Base-by-base conservation (phyloP, 2,888 invertebrate species). In the Electrophaes corylata region DNA sequence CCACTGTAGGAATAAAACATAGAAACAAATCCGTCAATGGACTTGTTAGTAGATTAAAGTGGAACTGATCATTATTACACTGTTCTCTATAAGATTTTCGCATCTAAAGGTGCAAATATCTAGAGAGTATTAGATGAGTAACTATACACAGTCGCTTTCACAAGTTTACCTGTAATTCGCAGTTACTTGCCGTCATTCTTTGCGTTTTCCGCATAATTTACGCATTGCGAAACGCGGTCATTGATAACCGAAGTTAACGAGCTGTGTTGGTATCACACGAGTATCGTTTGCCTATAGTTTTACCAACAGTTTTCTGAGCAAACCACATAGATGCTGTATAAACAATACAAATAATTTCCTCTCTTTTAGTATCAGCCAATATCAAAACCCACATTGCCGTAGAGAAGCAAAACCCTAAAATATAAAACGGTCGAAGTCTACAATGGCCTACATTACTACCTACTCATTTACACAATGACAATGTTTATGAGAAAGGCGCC, bases 61-160 rank as follows among this genome's bases (percentile, higher is more conserved):
- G n/a, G n/a, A n/a, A n/a, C n/a, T n/a, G n/a, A n/a, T n/a, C n/a
- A n/a, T n/a, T 6, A 4, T 23, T 4, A 23, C 4, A 6, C 2
- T 43, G 53, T 56, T 60, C 51, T 33, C 51, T 45, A 26, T 18
- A 39, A 40, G 52, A 50, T 58, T 67, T 60, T 51, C 56, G 54
- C 52, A 55, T 52, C 67, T 70, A 62, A 72, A 70, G 62, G 65
- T 64, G 66, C 69, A 69, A 71, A 77, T 75, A 73, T 73, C 69
- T 18, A 49, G 49, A 78, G 44, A 83, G 82, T 82, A 73, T 75
- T 75, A 74, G 76, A 45, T 55, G 40, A 75, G 73, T 77, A 72
- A 69, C 70, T 69, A 73, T 69, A 65, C 62, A 67, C 71, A 60
- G 66, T 65, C 73, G 74, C 84, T 83, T 83, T 84, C 84, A 78